Evolutionary conservation across 1,140 invertebrate species (phyloP), one percentile per base, ranked within the genome.

Genomic region (Chelonus insularis): DNA sequence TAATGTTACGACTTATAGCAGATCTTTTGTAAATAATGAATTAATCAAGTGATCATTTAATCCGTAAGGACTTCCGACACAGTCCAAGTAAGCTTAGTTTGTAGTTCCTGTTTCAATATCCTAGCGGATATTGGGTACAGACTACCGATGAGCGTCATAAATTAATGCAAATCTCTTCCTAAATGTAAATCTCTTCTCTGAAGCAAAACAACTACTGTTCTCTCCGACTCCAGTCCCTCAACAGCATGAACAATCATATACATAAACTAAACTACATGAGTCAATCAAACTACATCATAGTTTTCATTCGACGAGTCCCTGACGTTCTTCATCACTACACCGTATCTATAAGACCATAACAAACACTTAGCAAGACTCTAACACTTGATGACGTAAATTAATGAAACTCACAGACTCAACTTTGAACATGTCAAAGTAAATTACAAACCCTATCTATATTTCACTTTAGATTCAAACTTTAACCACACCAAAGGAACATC

Each of bases 91-190:
- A 43, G 48, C 58, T 54, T 32, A 60, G 14, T 37, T 60, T 37
- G 16, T 8, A 43, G 50, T 60, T 52, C 58, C 48, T 54, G 58
- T 60, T 47, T 54, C 58, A 60, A 60, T 60, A 60, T 60, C 58
- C 58, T 21, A 9, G 21, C 37, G 58, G 50, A 60, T 60, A 60
- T 60, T 60, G 48, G 58, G 45, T 60, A 60, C 58, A 39, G 20
- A 43, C 48, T 52, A 39, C 32, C 23, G 9, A 52, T 29, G 34
- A 21, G 34, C 25, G 36, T 12, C 14, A 20, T 54, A 51, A 60
- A 60, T 60, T 60, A 60, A 60, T 60, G 48, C 58, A 60, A 60
- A 60, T 60, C 58, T 60, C 48, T 34, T 12, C 21, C 48, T 5
- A 54, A 60, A 54, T 54, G 58, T 54, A 45, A 43, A 60, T 60